These are phyloP conservation scores for Albula glossodonta DNA, from an alignment of 2,113 vertebrate species.

Conservation along the genomic window DNA sequence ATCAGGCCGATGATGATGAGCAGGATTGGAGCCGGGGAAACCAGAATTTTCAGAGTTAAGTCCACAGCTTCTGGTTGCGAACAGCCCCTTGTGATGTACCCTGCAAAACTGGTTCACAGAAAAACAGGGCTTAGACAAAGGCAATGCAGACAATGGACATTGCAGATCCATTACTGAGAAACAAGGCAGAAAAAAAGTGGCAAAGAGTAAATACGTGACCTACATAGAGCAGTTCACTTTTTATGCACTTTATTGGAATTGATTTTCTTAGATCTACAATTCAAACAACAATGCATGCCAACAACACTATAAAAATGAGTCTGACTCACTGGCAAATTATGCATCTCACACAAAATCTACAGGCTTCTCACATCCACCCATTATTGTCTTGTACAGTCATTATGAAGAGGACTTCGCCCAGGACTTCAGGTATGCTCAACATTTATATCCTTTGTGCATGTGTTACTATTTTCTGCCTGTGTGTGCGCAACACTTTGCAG, in stretches of 20 bases:
- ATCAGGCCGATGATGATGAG: slow-evolving; percentile 85
- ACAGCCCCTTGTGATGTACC: slow-evolving; percentile 85
- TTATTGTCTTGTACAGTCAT: no score
- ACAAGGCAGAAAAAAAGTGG: background rate
- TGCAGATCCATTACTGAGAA: background rate
- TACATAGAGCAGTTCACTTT: background rate
- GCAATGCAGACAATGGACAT: background rate
- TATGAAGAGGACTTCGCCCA: no score
- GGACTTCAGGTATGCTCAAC: no score
- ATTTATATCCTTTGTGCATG: no score
- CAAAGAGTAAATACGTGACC: no score
- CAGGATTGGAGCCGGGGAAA: slow-evolving; percentile 79
- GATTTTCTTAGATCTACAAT: background rate
- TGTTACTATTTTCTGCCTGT: background rate
- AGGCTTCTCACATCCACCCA: no score
- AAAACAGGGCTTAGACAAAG: background rate
- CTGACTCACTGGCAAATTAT: background rate
- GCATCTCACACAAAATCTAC: no score
- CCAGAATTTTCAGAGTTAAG: slow-evolving; percentile 86
- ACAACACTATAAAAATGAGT: background rate
- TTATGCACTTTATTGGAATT: background rate
- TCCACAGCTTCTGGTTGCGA: slow-evolving; percentile 79
- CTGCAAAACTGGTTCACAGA: slow-evolving; percentile 74
- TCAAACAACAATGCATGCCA: background rate
- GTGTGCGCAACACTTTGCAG: background rate